Evolutionary conservation across 2,888 invertebrate species (phyloP), one percentile per base, ranked within the genome.

Genomic region (Tholera decimalis): DNA sequence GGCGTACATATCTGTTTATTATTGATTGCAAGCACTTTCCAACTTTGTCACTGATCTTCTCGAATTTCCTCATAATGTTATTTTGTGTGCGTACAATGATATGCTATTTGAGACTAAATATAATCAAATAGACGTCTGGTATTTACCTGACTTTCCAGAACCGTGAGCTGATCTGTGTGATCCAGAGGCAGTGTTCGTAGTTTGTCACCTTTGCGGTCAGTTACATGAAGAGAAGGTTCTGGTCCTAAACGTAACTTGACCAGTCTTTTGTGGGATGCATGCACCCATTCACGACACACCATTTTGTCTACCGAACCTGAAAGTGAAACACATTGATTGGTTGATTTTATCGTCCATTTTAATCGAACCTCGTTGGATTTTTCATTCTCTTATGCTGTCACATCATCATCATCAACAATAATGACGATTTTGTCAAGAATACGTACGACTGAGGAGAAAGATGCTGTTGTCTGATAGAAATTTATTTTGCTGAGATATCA

Each of bases 221-320:
- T 97, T 1, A 98, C 98, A 82, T 98, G 97, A 18, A 99, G 96
- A 0, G 98, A 97, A 0, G 98, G 96, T 88, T 99, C 98, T 0
- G 99, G 98, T 0, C 99, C 99, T 82, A 99, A 97, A 77, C 98
- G 97, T 0, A 99, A 96, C 83, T 98, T 99, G 0, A 99, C 98
- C 43, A 98, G 91, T 0, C 99, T 96, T 83, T 98, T 98, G 90
- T 99, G 97, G 80, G 98, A 98, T 1, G 98, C 98, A 87, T 99
- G 98, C 20, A 99, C 96, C 99, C 99, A 99, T 90, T 99, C 99
- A 33, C 98, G 97, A 44, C 98, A 98, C 49, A 98, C 96, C 98
- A 98, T 98, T 88, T 98, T 98, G 86, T 98, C 98, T 0, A 98
- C 98, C 6, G 98, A 97, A 1, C 97, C 96, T 93, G 68, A 1